Percentiles rank a stretch among this genome's conserved stretches.
These are phyloP conservation scores for Lichenostomus cassidix DNA, from an alignment of 2,113 vertebrate species.

Conservation along the genomic window DNA sequence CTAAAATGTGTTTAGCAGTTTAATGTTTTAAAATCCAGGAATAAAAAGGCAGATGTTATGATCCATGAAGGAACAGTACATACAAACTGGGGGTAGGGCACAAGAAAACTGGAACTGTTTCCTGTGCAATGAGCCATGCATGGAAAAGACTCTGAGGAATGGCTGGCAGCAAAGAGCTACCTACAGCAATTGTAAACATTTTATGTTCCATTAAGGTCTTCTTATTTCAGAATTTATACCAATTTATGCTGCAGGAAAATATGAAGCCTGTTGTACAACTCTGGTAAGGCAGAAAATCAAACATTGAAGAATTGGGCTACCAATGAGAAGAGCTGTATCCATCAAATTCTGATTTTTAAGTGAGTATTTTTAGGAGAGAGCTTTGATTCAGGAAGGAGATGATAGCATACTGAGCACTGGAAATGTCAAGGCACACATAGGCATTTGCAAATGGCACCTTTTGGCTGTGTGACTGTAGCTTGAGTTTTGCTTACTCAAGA, in stretches of 20 bases:
- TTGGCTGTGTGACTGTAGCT: not conserved
- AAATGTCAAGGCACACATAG: not conserved
- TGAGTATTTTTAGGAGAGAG: not conserved
- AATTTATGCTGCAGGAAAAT: not conserved
- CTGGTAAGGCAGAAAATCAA: not conserved
- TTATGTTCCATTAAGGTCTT: not conserved
- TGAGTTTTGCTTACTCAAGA: not conserved
- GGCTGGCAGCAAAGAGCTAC: not conserved
- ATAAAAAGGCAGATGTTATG: not conserved
- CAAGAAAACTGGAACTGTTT: not conserved
- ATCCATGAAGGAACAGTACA: not conserved
- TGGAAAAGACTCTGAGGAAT: not conserved
- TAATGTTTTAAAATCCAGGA: not conserved
- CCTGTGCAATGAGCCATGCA: not conserved
- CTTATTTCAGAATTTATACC: constrained; percentile 2
- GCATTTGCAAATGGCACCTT: not conserved
- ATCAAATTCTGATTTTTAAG: not conserved
- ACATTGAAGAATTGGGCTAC: not conserved
- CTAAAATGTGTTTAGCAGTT: constrained; percentile 17
- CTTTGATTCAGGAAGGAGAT: not conserved
- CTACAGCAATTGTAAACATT: not conserved
- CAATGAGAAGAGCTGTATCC: not conserved
- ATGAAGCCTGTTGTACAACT: not conserved
- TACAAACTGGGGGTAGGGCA: not conserved
- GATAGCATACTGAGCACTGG: not conserved